phyloP scores from a whole-genome alignment of 2,113 vertebrate genomes.

The Aldabrachelys gigantea region DNA sequence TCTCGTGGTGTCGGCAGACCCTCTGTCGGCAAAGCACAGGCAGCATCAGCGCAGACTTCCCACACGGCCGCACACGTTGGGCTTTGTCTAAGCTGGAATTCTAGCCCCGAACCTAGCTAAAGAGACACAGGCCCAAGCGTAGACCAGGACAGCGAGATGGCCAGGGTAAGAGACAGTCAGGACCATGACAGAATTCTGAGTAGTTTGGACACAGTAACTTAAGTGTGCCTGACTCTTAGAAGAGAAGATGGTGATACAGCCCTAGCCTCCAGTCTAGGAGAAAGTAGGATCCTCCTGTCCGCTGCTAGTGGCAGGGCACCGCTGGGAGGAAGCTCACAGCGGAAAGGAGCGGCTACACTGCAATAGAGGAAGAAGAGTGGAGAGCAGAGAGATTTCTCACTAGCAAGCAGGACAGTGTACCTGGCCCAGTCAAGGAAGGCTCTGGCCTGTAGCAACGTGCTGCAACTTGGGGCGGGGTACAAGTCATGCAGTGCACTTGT shows the following conservation, averaged over 20 bases:
- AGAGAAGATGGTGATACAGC: not conserved
- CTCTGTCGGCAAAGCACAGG: accelerated
- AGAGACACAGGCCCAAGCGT: not conserved
- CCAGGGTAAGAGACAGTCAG: not conserved
- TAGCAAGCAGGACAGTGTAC: not conserved
- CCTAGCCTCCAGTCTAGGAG: not conserved
- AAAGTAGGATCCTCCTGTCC: not conserved
- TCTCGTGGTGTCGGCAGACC: too few relatives aligned
- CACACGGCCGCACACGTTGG: not conserved
- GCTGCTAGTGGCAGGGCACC: not conserved
- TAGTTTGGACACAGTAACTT: not conserved
- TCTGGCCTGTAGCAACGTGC: accelerated
- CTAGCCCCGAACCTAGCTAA: not conserved
- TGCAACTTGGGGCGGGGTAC: not conserved
- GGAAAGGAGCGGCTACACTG: not conserved
- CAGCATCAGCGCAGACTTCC: not conserved
- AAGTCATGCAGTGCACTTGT: not conserved
- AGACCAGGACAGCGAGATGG: accelerated
- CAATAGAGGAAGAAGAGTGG: constrained; percentile 12
- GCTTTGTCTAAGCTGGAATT: accelerated
- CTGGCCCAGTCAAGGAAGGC: not conserved
- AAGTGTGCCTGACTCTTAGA: not conserved
- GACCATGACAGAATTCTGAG: not conserved
- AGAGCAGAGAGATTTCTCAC: not conserved
- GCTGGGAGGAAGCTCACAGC: accelerated